These are phyloP conservation scores for Etheostoma nigrum DNA, from an alignment of 2,797 vertebrate genomes.

Conservation along the genomic window DNA sequence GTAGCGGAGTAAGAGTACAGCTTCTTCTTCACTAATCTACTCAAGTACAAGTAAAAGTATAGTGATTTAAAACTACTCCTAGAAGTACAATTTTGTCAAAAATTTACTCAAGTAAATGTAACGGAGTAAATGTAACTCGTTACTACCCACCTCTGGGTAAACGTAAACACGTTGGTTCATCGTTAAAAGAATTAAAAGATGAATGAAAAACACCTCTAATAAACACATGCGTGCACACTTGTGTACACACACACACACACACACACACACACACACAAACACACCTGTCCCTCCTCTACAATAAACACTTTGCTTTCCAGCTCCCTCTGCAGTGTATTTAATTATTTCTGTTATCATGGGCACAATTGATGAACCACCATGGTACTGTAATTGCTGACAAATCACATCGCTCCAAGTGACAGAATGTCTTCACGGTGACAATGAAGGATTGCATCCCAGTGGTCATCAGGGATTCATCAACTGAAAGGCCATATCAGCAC, in stretches of 20 bases:
- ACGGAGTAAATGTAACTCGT: no score
- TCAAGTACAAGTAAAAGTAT: no score
- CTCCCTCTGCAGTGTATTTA: conserved; percentile 57
- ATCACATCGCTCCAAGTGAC: conserved; percentile 48
- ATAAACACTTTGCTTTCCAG: conserved; percentile 35
- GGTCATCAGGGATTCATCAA: conserved; percentile 39
- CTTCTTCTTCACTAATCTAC: no score
- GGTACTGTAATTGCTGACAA: conserved; percentile 57
- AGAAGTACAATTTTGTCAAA: no score
- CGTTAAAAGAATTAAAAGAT: conserved; percentile 32
- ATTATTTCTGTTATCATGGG: conserved; percentile 64
- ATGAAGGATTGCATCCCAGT: conserved; percentile 38
- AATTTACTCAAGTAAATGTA: no score
- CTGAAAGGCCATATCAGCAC: conserved; percentile 35
- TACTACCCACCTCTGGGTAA: background rate
- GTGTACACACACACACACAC: background rate
- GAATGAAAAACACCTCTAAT: conserved; percentile 12
- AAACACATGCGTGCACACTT: conserved; percentile 23
- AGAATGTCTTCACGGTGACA: conserved; percentile 38
- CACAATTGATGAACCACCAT: conserved; percentile 42
- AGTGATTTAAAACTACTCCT: no score
- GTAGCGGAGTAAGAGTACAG: no score
- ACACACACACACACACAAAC: conserved; percentile 21
- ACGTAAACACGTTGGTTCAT: background rate
- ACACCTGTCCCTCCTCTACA: conserved; percentile 42